Percentiles rank a stretch among this genome's conserved stretches.
These are phyloP conservation scores for Calameuta idolon DNA, from an alignment of 2,888 invertebrate species.

Conservation along the genomic window DNA sequence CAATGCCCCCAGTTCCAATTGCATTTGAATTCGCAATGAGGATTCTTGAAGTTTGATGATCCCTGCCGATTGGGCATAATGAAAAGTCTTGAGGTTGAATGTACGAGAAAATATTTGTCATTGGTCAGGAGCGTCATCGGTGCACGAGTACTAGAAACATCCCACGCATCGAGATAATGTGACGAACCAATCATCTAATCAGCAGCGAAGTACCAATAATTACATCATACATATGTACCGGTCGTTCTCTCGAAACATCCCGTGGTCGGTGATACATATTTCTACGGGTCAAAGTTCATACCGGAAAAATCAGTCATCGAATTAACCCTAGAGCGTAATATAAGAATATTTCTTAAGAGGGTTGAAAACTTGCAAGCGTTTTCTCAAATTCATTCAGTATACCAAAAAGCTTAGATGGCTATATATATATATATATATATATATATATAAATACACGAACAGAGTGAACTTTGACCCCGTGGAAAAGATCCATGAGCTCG, in stretches of 20 bases:
- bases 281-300: not conserved
- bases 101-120: not conserved
- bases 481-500: not conserved
- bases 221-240: slow-evolving; percentile 26
- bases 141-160: slow-evolving; percentile 34
- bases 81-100: not conserved
- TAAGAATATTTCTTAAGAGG: not conserved
- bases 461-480: too few relatives aligned
- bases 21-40: not conserved
- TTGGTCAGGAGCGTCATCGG: slow-evolving; percentile 5
- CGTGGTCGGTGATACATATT: not conserved
- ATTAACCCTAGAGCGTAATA: not conserved
- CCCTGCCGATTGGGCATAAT: not conserved
- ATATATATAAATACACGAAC: too few relatives aligned
- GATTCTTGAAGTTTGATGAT: not conserved
- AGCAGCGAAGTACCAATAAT: slow-evolving; percentile 41
- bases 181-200: slow-evolving; percentile 43
- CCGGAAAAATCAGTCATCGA: not conserved
- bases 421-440: too few relatives aligned
- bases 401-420: too few relatives aligned
- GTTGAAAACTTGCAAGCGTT: not conserved
- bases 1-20: not conserved
- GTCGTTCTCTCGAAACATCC: not conserved
- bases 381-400: not conserved
- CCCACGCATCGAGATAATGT: slow-evolving; percentile 41